phyloP scores from a whole-genome alignment of 1,140 invertebrate species.

The Bombus difficillimus region DNA sequence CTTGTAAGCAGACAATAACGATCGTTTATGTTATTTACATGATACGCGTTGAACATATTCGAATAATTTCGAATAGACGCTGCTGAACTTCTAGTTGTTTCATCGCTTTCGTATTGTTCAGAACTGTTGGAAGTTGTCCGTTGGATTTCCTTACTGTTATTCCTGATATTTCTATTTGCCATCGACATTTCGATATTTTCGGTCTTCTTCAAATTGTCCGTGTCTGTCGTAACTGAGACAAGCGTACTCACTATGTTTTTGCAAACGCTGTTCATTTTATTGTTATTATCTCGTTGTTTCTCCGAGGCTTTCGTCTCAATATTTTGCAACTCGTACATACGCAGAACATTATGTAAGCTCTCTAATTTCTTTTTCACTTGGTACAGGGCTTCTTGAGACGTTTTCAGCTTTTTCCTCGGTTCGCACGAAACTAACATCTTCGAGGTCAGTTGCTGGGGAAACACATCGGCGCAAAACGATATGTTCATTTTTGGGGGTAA shows the following conservation, averaged over 20 bases:
- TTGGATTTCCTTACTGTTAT: not conserved
- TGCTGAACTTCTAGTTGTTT: not conserved
- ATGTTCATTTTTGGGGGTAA: conserved; percentile 19
- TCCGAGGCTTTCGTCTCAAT: not conserved
- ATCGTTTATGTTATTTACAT: not conserved
- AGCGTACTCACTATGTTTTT: not conserved
- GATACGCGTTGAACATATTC: not conserved
- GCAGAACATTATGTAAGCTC: conserved; percentile 66
- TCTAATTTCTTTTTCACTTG: conserved; percentile 65
- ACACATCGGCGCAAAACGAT: conserved; percentile 15
- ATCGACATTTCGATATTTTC: not conserved
- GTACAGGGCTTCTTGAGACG: conserved; percentile 57
- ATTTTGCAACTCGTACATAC: conserved; percentile 51
- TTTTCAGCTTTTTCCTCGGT: not conserved
- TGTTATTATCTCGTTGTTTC: not conserved
- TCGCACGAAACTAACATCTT: not conserved
- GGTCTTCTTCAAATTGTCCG: not conserved
- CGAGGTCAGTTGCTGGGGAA: conserved; percentile 3
- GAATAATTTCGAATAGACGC: conserved; percentile 25
- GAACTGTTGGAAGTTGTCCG: conserved; percentile 7
- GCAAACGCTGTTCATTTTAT: not conserved
- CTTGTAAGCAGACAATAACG: not conserved
- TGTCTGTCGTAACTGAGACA: not conserved
- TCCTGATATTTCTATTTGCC: not conserved
- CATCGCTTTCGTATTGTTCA: conserved; percentile 33